Evolutionary conservation across 2,113 vertebrate species (phyloP).

Genomic region (Urocitellus parryii): DNA sequence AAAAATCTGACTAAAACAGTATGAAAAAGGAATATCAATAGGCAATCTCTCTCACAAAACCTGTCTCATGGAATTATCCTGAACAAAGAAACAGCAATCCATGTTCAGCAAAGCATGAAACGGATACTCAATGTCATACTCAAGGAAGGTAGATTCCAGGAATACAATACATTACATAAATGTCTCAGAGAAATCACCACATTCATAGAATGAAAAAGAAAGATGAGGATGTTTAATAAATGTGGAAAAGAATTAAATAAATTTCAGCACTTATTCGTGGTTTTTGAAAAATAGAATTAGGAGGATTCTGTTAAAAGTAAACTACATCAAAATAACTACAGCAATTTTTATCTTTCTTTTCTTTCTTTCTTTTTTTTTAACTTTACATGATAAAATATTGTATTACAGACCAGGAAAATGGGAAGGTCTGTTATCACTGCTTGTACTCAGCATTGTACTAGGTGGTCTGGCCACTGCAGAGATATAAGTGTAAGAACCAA

Average conservation of each 20-base stretch:
- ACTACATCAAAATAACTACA: neutral
- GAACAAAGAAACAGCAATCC: neutral
- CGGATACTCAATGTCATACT: neutral
- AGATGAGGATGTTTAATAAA: neutral
- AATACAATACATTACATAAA: neutral
- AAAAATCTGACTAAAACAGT: neutral
- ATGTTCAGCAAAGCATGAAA: neutral
- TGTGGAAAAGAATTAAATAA: neutral
- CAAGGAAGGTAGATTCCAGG: neutral
- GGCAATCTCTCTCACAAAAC: neutral
- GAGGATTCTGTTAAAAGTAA: neutral
- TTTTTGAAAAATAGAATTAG: neutral
- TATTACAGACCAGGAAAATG: neutral
- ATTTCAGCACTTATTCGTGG: neutral
- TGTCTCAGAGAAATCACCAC: neutral
- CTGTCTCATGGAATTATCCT: neutral
- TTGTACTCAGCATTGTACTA: neutral
- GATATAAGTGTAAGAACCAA: neutral
- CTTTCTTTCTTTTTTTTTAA: neutral
- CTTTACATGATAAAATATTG: neutral
- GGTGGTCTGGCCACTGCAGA: neutral
- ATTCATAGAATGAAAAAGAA: neutral
- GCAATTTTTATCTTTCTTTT: neutral
- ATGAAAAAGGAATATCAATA: neutral
- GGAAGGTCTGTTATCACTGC: neutral